Base-by-base conservation (phyloP, 2,888 invertebrate species). In the Melanophora roralis region DNA sequence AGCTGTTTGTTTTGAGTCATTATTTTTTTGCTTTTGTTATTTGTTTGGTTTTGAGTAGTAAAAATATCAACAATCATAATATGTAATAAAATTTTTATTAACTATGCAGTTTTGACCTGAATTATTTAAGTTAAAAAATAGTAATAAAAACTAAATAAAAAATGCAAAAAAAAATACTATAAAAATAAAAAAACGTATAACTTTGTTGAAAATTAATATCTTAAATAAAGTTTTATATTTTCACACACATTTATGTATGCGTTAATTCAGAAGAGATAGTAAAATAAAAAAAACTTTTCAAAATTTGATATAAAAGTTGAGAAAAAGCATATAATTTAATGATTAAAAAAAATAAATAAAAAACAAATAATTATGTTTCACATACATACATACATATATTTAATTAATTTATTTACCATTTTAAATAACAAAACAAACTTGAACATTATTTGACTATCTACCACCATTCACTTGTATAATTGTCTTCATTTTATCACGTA, bases 61-160 rank as follows among this genome's bases (percentile, higher is more conserved):
- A 68, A 43, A 55, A 43, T 19, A 60, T 53, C n/a, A 76, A 55
- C 34, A 59, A 67, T n/a, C n/a, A n/a, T n/a, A n/a, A n/a, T n/a
- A n/a, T n/a, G n/a, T n/a, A n/a, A n/a, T 55, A 45, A 62, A 55
- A 53, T 62, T 32, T 68, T 21, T 60, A 74, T 57, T 67, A 68
- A 8, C 53, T 32, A 65, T 78, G 78, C 73, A 74, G 69, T 65
- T 69, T 74, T 78, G 78, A 78, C 78, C 73, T 23, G 57, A 64
- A 78, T 78, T 74, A 19, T 73, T 64, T 32, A 51, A 51, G 16
- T 14, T 69, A 57, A 36, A 23, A 43, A 19, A 36, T 19, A 12
- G 27, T 23, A 49, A 49, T 19, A 12, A n/a, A 57, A 38, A 36
- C 6, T 27, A 27, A 27, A 27, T 27, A 27, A 27, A 27, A 27